Base-by-base conservation (phyloP, 2,797 vertebrate genomes). In the Tympanoctomys barrerae region DNA sequence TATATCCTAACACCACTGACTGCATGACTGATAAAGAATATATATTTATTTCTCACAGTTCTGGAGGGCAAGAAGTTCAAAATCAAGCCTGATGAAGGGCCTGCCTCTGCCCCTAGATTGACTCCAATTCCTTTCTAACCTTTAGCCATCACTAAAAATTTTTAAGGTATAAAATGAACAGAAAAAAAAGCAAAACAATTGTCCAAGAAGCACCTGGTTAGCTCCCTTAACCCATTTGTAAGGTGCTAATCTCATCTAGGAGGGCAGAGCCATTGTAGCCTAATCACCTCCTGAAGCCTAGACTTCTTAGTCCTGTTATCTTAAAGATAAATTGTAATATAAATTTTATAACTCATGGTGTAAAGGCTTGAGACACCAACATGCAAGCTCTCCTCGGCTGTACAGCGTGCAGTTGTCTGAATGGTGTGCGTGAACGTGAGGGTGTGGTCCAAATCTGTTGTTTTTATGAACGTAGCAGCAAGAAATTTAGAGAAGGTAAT, bases 111-210 rank as follows among this genome's bases (percentile, higher is more conserved):
- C 42, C 39, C 26, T 9, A 19, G 33, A 18, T 19, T 64, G 70
- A 26, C 19, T 21, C 31, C 16, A 5, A 33, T 24, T 24, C 2
- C 28, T 6, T 36, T 14, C 1, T 8, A 3, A 5, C 16, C 33
- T 52, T 46, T 24, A n/a, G 22, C 54, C 14, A 57, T 57, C 54
- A 57, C 14, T 57, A 16, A 14, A 14, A 57, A 18, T 57, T 57
- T 16, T 57, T 57, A 57, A 16, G 4, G 54, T 57, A 57, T 57
- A 57, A 49, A 22, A 3, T 22, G 68, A 39, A 5, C 10, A 14
- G 4, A 13, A 70, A 90, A 21, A 26, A 82, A 4, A 62, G 18
- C 28, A 24, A 59, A 8, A 2, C 21, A 42, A 8, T 31, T 33
- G 21, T 8, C 4, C 46, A 13, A 36, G 42, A 66, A 16, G 1